phyloP scores from a whole-genome alignment of 2,797 vertebrate species.

The Lycodopsis pacificus region DNA sequence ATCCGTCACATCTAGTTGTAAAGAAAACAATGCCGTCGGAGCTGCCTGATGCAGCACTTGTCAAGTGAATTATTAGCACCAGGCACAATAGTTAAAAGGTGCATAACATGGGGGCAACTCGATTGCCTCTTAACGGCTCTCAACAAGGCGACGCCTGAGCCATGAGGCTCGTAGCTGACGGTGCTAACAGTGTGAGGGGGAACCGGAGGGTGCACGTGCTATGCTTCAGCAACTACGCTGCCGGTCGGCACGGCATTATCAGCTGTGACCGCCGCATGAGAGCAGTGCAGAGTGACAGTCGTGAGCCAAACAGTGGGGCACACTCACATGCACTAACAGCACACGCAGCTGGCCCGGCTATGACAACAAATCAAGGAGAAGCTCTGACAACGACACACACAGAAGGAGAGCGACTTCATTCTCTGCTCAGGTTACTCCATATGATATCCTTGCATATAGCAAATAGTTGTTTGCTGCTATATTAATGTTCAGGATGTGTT shows the following conservation, averaged over 20 bases:
- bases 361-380: not conserved
- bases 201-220: too few relatives aligned
- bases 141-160: not conserved
- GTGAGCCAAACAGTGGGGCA: not conserved
- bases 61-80: slow-evolving; percentile 22
- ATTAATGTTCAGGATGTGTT: not conserved
- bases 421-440: not conserved
- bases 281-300: not conserved
- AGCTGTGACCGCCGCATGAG: not conserved
- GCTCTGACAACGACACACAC: not conserved
- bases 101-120: not conserved
- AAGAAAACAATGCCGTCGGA: slow-evolving; percentile 31
- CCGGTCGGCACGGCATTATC: not conserved
- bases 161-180: not conserved
- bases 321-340: not conserved
- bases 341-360: too few relatives aligned
- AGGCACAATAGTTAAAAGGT: slow-evolving; percentile 4
- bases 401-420: not conserved
- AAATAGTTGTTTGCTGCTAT: not conserved
- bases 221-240: not conserved
- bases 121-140: not conserved
- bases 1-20: slow-evolving; percentile 35
- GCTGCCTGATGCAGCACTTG: slow-evolving; percentile 35
- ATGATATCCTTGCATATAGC: not conserved
- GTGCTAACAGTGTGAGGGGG: not conserved